Evolutionary conservation across 1,140 invertebrate genomes (phyloP).

Genomic region (Gryllus bimaculatus): DNA sequence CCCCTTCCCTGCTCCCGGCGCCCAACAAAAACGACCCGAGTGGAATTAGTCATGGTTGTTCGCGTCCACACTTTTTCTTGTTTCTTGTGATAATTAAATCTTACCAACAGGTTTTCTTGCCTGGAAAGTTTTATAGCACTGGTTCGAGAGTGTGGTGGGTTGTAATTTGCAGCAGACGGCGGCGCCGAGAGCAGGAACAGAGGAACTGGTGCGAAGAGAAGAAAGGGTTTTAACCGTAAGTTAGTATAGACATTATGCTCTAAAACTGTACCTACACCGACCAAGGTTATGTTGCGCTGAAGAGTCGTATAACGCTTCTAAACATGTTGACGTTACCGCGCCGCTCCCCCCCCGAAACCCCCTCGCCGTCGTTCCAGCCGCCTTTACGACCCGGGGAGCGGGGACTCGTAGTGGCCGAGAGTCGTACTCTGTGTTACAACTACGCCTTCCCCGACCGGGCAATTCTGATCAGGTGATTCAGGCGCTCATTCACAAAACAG

Average conservation of each 20-base stretch:
- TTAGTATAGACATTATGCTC: constrained; percentile 1
- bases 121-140: constrained; percentile 4
- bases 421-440: background rate
- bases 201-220: background rate
- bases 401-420: background rate
- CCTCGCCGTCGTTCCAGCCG: no score
- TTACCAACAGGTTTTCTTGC: background rate
- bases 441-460: background rate
- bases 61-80: background rate
- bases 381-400: background rate
- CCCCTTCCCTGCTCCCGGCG: background rate
- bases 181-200: no score
- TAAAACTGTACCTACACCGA: background rate
- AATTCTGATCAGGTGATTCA: constrained; percentile 4
- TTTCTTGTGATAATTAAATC: background rate
- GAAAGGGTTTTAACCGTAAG: background rate
- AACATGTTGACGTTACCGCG: background rate
- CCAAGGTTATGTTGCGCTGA: background rate
- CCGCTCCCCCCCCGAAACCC: background rate
- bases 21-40: background rate
- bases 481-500: background rate
- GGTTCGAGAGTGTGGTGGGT: background rate
- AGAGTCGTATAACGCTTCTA: constrained; percentile 1
- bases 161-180: background rate
- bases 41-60: background rate